Evolutionary conservation across 2,113 vertebrate species (phyloP).

Genomic region (Hyla sarda): DNA sequence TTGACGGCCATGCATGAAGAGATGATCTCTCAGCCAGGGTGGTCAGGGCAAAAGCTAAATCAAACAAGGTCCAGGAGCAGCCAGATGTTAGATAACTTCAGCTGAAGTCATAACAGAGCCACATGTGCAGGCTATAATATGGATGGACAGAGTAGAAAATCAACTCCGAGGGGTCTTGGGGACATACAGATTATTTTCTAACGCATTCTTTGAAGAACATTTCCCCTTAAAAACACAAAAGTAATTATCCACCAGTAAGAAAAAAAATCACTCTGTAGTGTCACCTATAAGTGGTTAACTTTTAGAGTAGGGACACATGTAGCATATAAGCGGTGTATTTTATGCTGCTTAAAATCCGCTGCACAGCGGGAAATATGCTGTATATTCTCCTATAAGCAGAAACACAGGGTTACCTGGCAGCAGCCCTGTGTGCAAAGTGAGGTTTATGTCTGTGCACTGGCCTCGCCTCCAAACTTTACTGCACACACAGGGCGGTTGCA

Average conservation of each 20-base stretch:
- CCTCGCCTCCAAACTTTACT: no score
- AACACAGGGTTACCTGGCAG: no score
- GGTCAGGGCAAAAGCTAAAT: conserved; percentile 72
- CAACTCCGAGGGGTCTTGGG: neutral
- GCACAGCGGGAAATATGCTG: no score
- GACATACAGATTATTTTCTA: neutral
- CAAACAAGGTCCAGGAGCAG: conserved; percentile 74
- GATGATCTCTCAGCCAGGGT: conserved; percentile 69
- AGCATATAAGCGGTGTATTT: no score
- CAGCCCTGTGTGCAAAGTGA: no score
- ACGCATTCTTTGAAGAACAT: neutral
- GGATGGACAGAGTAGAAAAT: neutral
- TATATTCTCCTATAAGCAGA: no score
- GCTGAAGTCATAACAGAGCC: conserved; percentile 65
- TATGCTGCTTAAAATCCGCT: no score
- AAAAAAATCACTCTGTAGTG: neutral
- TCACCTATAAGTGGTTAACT: neutral
- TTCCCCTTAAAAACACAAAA: neutral
- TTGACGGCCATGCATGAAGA: conserved; percentile 53
- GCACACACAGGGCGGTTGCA: no score
- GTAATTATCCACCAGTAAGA: neutral
- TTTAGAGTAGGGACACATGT: no score
- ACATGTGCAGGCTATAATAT: neutral
- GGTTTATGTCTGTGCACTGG: no score
- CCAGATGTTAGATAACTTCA: conserved; percentile 78